These are phyloP conservation scores for Sinotaia quadrata DNA, from an alignment of 2,888 invertebrate genomes.

Conservation along the genomic window DNA sequence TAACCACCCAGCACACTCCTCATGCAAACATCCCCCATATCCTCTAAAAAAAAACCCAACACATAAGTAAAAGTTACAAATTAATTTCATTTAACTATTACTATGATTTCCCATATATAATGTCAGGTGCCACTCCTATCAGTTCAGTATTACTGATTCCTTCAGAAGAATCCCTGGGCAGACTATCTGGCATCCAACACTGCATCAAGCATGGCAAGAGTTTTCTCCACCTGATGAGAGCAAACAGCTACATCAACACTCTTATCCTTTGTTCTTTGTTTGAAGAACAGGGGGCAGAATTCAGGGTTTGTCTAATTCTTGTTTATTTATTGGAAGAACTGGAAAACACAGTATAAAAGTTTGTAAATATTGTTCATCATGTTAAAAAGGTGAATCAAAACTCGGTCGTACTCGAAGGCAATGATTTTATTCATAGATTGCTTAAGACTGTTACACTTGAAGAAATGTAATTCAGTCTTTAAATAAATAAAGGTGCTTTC, in stretches of 20 bases:
- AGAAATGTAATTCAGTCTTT: too few relatives aligned
- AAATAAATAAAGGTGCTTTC: too few relatives aligned
- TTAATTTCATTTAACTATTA: too few relatives aligned
- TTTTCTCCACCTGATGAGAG: slow-evolving; percentile 47
- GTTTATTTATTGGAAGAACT: not conserved
- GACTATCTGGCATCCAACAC: slow-evolving; percentile 42
- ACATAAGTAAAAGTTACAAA: too few relatives aligned
- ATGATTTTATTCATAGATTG: too few relatives aligned
- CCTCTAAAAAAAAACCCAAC: too few relatives aligned
- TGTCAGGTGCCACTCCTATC: slow-evolving; percentile 48
- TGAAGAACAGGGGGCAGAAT: slow-evolving; percentile 54
- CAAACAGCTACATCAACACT: slow-evolving; percentile 40
- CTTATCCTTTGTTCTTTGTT: slow-evolving; percentile 48
- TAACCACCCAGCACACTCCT: too few relatives aligned
- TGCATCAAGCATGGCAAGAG: slow-evolving; percentile 44
- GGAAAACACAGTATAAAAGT: not conserved
- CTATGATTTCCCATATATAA: too few relatives aligned
- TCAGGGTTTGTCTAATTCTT: slow-evolving; percentile 47
- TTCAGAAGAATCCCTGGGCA: slow-evolving; percentile 38
- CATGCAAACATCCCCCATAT: too few relatives aligned
- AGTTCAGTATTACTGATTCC: slow-evolving; percentile 35
- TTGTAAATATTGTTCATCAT: not conserved
- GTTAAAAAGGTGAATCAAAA: too few relatives aligned
- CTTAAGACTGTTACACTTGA: too few relatives aligned
- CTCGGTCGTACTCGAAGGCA: too few relatives aligned